Evolutionary conservation across 2,797 vertebrate species (phyloP), one percentile per base, ranked within the genome.

Genomic region (Pantherophis alleghaniensis): DNA sequence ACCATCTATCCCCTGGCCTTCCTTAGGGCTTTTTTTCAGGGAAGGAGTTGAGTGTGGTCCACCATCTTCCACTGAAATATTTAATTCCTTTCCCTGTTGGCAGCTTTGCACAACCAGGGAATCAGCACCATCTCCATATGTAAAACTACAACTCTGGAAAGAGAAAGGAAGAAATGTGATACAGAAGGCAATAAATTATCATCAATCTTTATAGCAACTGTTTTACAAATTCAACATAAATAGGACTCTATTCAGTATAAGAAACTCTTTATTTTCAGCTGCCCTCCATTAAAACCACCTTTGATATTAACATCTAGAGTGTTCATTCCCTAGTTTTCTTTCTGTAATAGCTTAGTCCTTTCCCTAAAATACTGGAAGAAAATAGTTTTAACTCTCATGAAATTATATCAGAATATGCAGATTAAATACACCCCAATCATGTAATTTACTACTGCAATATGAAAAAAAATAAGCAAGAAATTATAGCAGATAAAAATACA

Each of bases 121-220:
- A 86, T 98, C 97, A 1, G 93, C 95, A 95, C 91, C 95, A 0
- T 98, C 98, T 95, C 96, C 96, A 7, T 96, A 95, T 37, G 96
- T 96, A 92, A 97, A 97, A 96, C 97, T 97, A 96, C 96, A 96
- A 69, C 97, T 98, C 98, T 99, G 97, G 14, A 94, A 97, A 94
- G 90, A 95, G n/a, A 5, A 60, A 90, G 89, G 79, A 86, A n/a
- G 93, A 10, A 42, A 42, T 69, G 26, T 7, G 87, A 69, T 53
- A 89, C 79, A 13, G 14, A 74, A 92, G 87, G 20, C 11, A 32
- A 86, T 12, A 93, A 86, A 93, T 37, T 87, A 66, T 51, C 22
- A 87, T 63, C 13, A 61, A 53, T 56, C 47, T 53, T 60, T 74
- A 69, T 2, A 13, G 53, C 28, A 91, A 60, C 22, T 60, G 47